Conservation (phyloP, 2,113 vertebrate genomes). For the Pedionomus torquatus region DNA sequence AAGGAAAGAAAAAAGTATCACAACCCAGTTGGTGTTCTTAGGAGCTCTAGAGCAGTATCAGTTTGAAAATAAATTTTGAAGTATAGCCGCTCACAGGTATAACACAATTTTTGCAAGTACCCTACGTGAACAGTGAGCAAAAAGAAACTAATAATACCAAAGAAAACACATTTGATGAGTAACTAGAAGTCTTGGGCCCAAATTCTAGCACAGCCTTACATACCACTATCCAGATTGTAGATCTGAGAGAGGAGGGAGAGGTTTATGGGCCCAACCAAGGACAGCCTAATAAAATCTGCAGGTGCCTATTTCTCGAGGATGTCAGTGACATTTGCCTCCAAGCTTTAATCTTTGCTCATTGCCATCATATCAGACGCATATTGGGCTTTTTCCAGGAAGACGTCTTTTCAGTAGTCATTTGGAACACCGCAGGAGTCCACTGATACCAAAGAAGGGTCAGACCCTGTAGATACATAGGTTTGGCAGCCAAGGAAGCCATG, state of each 20-base stretch:
- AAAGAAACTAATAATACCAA: background rate
- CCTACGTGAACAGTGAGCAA: accelerated
- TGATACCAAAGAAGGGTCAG: background rate
- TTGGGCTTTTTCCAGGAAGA: background rate
- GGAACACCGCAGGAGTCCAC: background rate
- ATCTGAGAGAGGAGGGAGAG: background rate
- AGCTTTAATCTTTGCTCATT: background rate
- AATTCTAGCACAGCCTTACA: background rate
- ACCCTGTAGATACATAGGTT: background rate
- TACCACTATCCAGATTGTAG: background rate
- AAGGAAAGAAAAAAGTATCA: background rate
- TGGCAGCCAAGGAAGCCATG: background rate
- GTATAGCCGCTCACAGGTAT: accelerated
- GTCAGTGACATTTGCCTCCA: background rate
- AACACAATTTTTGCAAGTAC: background rate
- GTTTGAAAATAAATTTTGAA: background rate
- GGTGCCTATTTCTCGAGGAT: background rate
- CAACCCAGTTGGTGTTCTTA: background rate
- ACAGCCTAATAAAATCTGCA: background rate
- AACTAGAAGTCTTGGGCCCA: background rate
- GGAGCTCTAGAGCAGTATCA: background rate
- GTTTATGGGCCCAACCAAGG: background rate
- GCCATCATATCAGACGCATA: background rate
- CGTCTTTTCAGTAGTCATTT: background rate
- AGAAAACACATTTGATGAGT: background rate